Evolutionary conservation across 2,113 vertebrate species (phyloP).

Genomic region (Synchiropus splendidus): DNA sequence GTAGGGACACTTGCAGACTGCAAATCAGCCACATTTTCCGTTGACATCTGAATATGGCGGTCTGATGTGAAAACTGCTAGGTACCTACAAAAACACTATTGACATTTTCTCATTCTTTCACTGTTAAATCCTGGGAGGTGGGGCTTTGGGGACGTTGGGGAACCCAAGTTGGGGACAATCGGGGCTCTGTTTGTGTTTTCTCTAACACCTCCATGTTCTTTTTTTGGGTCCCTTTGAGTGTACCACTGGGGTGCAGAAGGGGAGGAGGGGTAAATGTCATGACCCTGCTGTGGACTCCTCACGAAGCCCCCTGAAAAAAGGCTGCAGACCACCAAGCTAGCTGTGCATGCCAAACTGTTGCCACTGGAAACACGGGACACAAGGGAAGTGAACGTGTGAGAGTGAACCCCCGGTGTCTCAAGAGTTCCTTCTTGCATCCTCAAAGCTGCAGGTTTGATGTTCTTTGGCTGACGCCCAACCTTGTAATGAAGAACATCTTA

Average conservation of each 20-base stretch:
- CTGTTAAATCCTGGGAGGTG: conserved; percentile 33
- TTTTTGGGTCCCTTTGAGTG: conserved; percentile 41
- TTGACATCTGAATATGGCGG: conserved; percentile 40
- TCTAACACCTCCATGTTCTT: conserved; percentile 44
- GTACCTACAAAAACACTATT: conserved; percentile 59
- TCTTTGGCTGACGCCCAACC: conserved; percentile 9
- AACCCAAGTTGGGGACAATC: conserved; percentile 49
- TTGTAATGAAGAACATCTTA: conserved; percentile 27
- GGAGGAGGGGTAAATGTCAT: conserved; percentile 45
- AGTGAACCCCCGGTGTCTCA: conserved; percentile 10
- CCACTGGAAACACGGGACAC: conserved; percentile 36
- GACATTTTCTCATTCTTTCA: conserved; percentile 43
- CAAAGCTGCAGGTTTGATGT: conserved; percentile 5
- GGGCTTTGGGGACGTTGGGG: conserved; percentile 11
- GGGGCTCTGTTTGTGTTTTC: conserved; percentile 56
- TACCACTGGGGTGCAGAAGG: conserved; percentile 17
- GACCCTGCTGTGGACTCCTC: conserved; percentile 41
- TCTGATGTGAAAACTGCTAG: conserved; percentile 40
- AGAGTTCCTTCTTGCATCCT: too few species aligned
- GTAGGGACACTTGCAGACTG: conserved; percentile 37
- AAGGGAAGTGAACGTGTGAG: conserved; percentile 5
- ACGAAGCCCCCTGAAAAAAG: conserved; percentile 19
- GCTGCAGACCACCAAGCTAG: conserved; percentile 53
- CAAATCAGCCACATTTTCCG: conserved; percentile 38
- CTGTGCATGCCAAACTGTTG: conserved; percentile 43